A percentile compares a stretch with the other conserved stretches of the same genome.
Evolutionary conservation across 2,888 invertebrate species (phyloP).

Genomic region (Drosophila cognata): DNA sequence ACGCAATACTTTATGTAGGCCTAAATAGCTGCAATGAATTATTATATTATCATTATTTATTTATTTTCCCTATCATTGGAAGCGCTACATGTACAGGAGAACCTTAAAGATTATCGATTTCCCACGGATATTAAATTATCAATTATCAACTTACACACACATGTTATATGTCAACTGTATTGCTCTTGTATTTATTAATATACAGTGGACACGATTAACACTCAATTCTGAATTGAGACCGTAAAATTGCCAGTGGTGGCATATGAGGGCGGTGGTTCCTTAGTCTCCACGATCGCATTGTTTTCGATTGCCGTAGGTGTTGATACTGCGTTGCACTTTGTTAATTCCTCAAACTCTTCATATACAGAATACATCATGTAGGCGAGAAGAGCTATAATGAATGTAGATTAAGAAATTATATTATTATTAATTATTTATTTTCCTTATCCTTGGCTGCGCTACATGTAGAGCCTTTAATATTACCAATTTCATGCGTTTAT

Average conservation of each 20-base stretch:
- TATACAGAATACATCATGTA: constrained; percentile 13
- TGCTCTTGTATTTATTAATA: background rate
- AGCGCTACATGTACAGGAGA: background rate
- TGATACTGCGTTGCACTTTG: background rate
- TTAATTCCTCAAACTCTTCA: constrained; percentile 2
- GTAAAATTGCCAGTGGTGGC: background rate
- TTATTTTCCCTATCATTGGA: background rate
- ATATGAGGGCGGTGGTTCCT: constrained; percentile 12
- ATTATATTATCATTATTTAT: background rate
- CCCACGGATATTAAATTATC: background rate
- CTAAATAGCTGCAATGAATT: constrained; percentile 6
- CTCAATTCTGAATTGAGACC: constrained; percentile 10
- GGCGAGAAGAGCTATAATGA: constrained; percentile 8
- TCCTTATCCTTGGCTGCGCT: background rate
- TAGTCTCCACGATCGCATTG: background rate
- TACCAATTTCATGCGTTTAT: background rate
- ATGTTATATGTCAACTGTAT: background rate
- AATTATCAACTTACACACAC: no score
- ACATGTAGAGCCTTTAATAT: background rate
- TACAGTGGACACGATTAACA: background rate
- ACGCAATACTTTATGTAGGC: constrained; percentile 9
- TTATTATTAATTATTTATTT: background rate
- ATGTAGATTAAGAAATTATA: background rate
- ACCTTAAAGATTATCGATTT: no score
- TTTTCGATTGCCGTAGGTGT: background rate